A percentile compares a stretch with the other conserved stretches of the same genome.
Conservation (phyloP, 2,797 vertebrate genomes). For the Miichthys miiuy region DNA sequence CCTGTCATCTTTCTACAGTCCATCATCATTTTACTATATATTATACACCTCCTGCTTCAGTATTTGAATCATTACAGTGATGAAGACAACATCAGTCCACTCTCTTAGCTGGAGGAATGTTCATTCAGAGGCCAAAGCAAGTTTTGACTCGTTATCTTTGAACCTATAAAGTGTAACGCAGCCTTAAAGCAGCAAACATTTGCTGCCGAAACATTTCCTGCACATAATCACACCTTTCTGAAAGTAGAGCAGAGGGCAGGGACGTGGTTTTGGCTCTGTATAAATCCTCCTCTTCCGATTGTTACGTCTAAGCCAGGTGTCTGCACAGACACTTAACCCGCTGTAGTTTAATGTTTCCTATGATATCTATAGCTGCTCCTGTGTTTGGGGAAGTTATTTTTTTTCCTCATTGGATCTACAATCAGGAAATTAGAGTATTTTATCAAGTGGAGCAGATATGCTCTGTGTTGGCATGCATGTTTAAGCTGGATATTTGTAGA, state of each 20-base stretch:
- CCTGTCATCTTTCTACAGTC: neutral
- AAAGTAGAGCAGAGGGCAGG: conserved; percentile 3
- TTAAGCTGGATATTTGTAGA: neutral
- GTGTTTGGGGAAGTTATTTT: neutral
- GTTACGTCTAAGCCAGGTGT: neutral
- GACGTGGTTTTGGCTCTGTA: neutral
- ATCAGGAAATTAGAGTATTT: neutral
- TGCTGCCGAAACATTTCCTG: neutral
- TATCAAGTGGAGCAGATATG: neutral
- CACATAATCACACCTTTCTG: neutral
- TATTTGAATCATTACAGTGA: neutral
- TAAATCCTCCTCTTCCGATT: neutral
- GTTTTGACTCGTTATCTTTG: conserved; percentile 42
- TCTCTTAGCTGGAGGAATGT: conserved; percentile 41
- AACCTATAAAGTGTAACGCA: neutral
- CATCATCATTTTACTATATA: neutral
- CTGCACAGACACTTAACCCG: neutral
- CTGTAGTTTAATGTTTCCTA: neutral
- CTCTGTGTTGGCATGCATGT: neutral
- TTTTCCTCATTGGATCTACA: neutral
- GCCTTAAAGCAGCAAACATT: neutral
- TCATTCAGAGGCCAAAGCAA: conserved; percentile 4
- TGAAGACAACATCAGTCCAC: neutral
- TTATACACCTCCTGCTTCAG: neutral
- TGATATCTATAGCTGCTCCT: conserved; percentile 4